These are phyloP conservation scores for Hypomecis punctinalis DNA, from an alignment of 2,888 invertebrate species.

Conservation along the genomic window DNA sequence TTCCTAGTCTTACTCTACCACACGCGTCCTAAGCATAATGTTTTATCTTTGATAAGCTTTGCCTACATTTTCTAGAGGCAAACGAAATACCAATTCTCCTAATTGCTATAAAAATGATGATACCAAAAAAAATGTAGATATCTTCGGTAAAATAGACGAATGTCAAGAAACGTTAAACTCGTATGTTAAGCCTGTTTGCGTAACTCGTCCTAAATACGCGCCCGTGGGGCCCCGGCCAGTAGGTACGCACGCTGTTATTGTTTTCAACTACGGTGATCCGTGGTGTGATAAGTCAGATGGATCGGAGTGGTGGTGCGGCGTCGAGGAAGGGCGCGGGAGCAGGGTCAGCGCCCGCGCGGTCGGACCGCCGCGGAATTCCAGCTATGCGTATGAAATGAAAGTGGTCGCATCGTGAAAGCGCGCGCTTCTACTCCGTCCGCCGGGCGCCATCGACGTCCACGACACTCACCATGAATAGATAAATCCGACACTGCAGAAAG, in stretches of 20 bases:
- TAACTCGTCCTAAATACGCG: background rate
- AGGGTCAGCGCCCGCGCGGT: conserved; percentile 84
- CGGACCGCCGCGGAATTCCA: conserved; percentile 80
- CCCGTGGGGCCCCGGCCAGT: background rate
- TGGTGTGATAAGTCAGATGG: conserved; percentile 40
- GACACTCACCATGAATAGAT: conserved; percentile 80
- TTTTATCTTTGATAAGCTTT: too few relatives aligned
- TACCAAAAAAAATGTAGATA: too few relatives aligned
- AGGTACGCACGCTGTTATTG: conserved; percentile 6
- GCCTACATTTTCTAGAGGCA: too few relatives aligned
- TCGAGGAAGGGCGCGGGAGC: conserved; percentile 80
- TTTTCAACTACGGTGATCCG: conserved; percentile 3
- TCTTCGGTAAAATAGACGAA: background rate
- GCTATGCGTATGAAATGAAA: conserved; percentile 85
- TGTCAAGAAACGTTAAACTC: background rate
- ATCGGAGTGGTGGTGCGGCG: conserved; percentile 61
- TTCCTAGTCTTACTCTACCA: too few relatives aligned
- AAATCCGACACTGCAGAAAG: conserved; percentile 74
- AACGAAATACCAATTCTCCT: too few relatives aligned
- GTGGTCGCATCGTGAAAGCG: conserved; percentile 84
- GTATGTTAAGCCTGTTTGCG: conserved; percentile 7
- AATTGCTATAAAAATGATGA: too few relatives aligned
- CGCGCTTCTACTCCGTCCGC: conserved; percentile 75
- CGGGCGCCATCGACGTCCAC: conserved; percentile 56
- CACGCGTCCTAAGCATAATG: too few relatives aligned